Base-by-base conservation (phyloP, 2,797 vertebrate species). In the Urocyon cinereoargenteus region DNA sequence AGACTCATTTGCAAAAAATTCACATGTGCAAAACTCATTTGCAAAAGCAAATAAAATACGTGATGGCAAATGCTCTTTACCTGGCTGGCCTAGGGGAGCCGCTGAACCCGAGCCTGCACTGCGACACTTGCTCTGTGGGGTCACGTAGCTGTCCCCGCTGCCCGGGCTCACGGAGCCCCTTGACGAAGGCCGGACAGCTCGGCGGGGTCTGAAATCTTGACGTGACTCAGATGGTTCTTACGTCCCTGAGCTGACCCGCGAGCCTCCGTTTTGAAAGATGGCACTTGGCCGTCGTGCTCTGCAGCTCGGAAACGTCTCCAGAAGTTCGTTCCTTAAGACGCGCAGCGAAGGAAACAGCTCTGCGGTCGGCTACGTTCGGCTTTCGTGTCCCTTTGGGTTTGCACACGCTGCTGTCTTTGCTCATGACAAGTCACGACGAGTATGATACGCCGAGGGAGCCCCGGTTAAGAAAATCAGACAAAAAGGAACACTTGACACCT, bases 31-130 rank as follows among this genome's bases (percentile, higher is more conserved):
- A 97, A 97, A 98, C 88, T 93, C 97, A 97, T 98, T 98, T 98
- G 96, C 95, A 97, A 97, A 98, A 97, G 87, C 96, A 97, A 97
- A 98, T 98, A 98, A 98, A 98, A 97, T 94, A 97, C 78, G 78
- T 97, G 97, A 92, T 98, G 91, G 85, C 53, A 92, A 96, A 92
- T 95, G 95, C 86, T 97, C 85, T 82, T 97, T 97, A 95, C 90
- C 97, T 97, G 85, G 57, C 36, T 91, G 93, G 95, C 97, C 90
- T 98, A 79, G 86, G 93, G 97, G 92, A 59, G 51, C 24, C 11
- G 51, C 75, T 78, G 72, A 57, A 92, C 92, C 92, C 62, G 86
- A 15, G 7, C 75, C 18, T 92, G 66, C 34, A 72, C 61, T 55
- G 96, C 83, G 40, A 8, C 2, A 5, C n/a, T 78, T 40, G 36